These are phyloP conservation scores for Pachycephala philippinensis DNA, from an alignment of 2,113 vertebrate genomes.

Conservation along the genomic window DNA sequence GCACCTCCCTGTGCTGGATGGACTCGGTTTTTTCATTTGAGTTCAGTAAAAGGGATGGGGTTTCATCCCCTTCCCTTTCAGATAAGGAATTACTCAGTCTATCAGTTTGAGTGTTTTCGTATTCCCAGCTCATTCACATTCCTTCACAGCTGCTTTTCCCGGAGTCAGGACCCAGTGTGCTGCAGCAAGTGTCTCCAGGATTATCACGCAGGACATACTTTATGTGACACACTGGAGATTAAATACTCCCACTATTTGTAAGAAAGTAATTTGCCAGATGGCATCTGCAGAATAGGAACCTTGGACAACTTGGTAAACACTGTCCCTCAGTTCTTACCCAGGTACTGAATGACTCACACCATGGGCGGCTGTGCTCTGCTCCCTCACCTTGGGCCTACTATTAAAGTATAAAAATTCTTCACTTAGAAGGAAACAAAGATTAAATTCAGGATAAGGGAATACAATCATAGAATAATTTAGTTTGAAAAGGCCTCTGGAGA, in stretches of 20 bases:
- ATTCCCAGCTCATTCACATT: neutral
- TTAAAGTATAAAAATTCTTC: neutral
- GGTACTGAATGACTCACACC: neutral
- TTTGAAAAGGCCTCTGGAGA: neutral
- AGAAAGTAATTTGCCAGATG: neutral
- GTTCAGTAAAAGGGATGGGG: neutral
- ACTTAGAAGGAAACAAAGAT: neutral
- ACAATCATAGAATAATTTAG: neutral
- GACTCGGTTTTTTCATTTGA: rapidly evolving
- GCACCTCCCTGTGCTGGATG: neutral
- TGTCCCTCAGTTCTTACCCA: neutral
- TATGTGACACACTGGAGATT: neutral
- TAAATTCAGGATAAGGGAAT: neutral
- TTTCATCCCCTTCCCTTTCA: neutral
- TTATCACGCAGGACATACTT: neutral
- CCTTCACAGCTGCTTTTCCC: neutral
- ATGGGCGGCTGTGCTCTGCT: rapidly evolving
- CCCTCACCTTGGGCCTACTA: neutral
- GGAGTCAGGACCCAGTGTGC: neutral
- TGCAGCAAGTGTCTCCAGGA: neutral
- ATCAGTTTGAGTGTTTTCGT: neutral
- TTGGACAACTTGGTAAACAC: neutral
- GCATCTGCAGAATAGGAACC: neutral
- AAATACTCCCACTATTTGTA: neutral
- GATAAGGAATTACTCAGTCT: neutral